Evolutionary conservation across 2,113 vertebrate species (phyloP).

Genomic region (Pagrus major): DNA sequence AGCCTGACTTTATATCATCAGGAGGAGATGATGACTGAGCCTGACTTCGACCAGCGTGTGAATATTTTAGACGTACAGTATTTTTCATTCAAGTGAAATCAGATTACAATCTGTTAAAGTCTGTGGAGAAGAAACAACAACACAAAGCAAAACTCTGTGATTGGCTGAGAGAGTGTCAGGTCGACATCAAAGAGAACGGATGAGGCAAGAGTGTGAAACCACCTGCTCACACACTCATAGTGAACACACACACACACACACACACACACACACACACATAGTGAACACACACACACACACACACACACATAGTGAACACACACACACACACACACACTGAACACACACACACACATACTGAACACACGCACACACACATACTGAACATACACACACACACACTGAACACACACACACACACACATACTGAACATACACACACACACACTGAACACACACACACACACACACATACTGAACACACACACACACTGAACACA

Average conservation of each 20-base stretch:
- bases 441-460: too few relatives aligned
- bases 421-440: too few relatives aligned
- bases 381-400: too few relatives aligned
- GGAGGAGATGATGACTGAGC: too few relatives aligned
- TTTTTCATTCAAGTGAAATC: too few relatives aligned
- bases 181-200: slow-evolving; percentile 62
- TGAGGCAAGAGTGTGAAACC: slow-evolving; percentile 77
- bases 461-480: slow-evolving; percentile 35
- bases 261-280: slow-evolving; percentile 18
- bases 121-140: too few relatives aligned
- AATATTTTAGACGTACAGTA: too few relatives aligned
- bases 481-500: slow-evolving; percentile 37
- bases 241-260: slow-evolving; percentile 25
- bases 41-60: too few relatives aligned
- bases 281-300: slow-evolving; percentile 33
- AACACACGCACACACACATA: slow-evolving; percentile 38
- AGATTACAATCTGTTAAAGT: too few relatives aligned
- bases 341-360: slow-evolving; percentile 36
- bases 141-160: slow-evolving; percentile 32
- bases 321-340: slow-evolving; percentile 35
- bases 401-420: slow-evolving; percentile 34
- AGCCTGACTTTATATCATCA: too few relatives aligned
- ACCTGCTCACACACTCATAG: slow-evolving; percentile 27
- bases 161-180: slow-evolving; percentile 46
- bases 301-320: slow-evolving; percentile 38